Conservation (phyloP, 1,140 invertebrate species). For the Aricia agestis region DNA sequence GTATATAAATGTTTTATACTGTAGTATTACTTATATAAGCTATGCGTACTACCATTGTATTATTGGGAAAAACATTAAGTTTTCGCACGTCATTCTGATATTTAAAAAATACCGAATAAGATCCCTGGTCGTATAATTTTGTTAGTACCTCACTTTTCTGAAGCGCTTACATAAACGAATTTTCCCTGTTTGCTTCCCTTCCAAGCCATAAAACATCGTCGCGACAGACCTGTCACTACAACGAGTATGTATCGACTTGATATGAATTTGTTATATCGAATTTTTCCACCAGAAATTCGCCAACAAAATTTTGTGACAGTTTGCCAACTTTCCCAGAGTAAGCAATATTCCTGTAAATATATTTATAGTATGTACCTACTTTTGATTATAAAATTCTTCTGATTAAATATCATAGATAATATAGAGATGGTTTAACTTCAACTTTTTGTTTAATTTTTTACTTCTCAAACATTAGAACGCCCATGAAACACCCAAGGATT, state of each 20-base stretch:
- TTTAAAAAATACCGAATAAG: no score
- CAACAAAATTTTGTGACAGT: background rate
- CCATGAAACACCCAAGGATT: background rate
- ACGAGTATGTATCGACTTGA: constrained; percentile 13
- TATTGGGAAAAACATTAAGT: no score
- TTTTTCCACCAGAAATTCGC: background rate
- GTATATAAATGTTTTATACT: no score
- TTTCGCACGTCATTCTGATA: no score
- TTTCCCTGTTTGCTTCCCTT: constrained; percentile 42
- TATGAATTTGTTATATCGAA: constrained; percentile 4
- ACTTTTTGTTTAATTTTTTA: background rate
- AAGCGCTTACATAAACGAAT: constrained; percentile 41
- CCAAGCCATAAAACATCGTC: constrained; percentile 49
- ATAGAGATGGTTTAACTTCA: no score
- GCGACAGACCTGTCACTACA: constrained; percentile 25
- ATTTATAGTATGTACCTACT: background rate
- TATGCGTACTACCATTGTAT: no score
- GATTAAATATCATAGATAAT: no score
- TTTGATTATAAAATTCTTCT: background rate
- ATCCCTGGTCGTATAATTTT: constrained; percentile 32
- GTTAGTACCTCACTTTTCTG: constrained; percentile 41
- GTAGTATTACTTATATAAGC: no score
- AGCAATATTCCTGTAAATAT: background rate
- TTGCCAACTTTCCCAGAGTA: background rate
- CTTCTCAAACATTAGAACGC: background rate